Percentiles rank a stretch among this genome's conserved stretches.
phyloP scores from a whole-genome alignment of 2,113 vertebrate species.

The Motacilla tschutschensis region DNA sequence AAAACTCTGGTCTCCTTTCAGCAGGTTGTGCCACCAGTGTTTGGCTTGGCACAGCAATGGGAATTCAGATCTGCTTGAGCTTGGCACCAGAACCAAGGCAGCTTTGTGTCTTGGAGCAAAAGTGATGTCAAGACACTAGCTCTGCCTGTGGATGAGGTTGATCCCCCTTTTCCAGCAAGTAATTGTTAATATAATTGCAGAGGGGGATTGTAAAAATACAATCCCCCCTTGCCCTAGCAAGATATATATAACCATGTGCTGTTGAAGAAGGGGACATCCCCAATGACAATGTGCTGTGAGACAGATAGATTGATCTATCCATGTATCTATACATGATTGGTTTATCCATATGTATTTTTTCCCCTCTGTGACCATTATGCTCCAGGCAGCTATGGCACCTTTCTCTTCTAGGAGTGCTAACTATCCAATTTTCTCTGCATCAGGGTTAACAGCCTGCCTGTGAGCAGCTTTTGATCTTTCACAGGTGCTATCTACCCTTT shows the following conservation, averaged over 20 bases:
- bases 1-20: neutral
- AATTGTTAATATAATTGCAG: neutral
- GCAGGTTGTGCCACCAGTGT: accelerated
- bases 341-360: neutral
- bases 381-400: neutral
- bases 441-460: neutral
- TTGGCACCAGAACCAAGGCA: neutral
- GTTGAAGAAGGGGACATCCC: neutral
- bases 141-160: neutral
- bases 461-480: neutral
- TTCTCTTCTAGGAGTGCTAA: neutral
- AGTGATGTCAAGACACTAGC: neutral
- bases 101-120: neutral
- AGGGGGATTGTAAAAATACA: neutral
- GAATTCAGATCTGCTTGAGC: neutral
- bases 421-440: neutral
- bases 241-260: neutral
- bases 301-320: neutral
- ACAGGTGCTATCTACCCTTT: neutral
- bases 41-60: neutral
- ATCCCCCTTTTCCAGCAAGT: neutral
- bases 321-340: neutral
- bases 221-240: neutral
- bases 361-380: neutral
- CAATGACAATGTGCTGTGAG: neutral